phyloP scores from a whole-genome alignment of 2,888 invertebrate genomes.

The Matsumyia berberina region DNA sequence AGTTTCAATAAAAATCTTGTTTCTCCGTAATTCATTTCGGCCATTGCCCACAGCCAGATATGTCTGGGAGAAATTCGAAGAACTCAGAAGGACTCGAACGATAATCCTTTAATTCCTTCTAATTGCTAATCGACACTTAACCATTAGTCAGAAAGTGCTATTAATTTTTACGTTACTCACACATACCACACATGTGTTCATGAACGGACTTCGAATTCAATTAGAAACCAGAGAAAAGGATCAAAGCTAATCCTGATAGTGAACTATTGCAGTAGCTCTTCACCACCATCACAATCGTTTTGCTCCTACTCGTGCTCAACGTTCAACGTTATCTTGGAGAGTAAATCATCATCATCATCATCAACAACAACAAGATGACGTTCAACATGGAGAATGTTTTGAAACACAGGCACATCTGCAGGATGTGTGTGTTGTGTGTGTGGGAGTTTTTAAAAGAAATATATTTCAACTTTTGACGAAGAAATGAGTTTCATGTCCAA shows the following conservation, averaged over 20 bases:
- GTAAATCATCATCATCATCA: constrained; percentile 60
- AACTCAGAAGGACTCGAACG: constrained; percentile 25
- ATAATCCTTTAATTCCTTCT: constrained; percentile 68
- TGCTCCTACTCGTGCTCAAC: constrained; percentile 26
- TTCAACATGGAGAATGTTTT: constrained; percentile 3
- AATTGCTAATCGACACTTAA: constrained; percentile 75
- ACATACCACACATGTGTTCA: constrained; percentile 20
- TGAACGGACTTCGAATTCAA: constrained; percentile 65
- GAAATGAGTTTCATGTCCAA: constrained; percentile 54
- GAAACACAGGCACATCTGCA: constrained; percentile 2
- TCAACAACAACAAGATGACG: constrained; percentile 19
- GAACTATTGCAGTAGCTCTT: constrained; percentile 52
- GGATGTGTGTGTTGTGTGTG: no score
- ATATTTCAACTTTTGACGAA: constrained; percentile 51
- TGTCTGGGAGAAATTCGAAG: neutral
- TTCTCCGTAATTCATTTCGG: constrained; percentile 3
- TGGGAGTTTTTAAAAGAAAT: constrained; percentile 30
- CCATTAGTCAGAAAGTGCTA: constrained; percentile 68
- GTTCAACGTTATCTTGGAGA: constrained; percentile 53
- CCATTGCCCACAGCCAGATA: neutral
- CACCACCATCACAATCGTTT: constrained; percentile 46
- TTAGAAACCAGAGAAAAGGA: constrained; percentile 72
- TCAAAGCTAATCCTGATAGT: constrained; percentile 68
- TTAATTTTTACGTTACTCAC: constrained; percentile 64
- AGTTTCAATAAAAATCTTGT: constrained; percentile 32